Conservation (phyloP, 2,888 invertebrate species). For the Trichogramma evanescens region DNA sequence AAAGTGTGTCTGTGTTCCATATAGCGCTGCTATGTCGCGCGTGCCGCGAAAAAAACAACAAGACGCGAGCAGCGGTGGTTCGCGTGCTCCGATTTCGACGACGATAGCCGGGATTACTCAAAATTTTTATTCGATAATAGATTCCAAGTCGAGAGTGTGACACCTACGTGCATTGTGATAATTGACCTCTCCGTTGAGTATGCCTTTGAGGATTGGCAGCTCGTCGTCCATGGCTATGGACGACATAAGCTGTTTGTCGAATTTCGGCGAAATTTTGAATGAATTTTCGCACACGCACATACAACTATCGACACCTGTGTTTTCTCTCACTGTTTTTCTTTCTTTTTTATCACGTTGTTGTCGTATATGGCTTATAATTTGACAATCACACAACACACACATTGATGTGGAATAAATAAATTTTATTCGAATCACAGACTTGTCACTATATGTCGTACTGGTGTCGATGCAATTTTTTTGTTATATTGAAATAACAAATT, state of each 20-base stretch:
- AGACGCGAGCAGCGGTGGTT: not conserved
- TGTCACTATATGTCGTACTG: too few relatives aligned
- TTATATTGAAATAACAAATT: too few relatives aligned
- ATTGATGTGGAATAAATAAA: too few relatives aligned
- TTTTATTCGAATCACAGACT: too few relatives aligned
- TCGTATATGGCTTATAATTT: too few relatives aligned
- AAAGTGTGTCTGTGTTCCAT: not conserved
- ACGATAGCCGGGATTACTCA: not conserved
- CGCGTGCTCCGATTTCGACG: conserved; percentile 26
- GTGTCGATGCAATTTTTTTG: too few relatives aligned
- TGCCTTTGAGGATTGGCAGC: conserved; percentile 83
- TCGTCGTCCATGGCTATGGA: conserved; percentile 72
- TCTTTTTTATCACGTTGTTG: too few relatives aligned
- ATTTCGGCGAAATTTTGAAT: conserved; percentile 22
- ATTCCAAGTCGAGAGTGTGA: conserved; percentile 27
- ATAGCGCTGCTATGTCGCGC: conserved; percentile 20
- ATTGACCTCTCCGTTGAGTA: conserved; percentile 82
- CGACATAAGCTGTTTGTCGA: conserved; percentile 14
- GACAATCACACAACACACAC: too few relatives aligned
- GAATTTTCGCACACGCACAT: not conserved
- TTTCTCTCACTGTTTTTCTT: not conserved
- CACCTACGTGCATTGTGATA: conserved; percentile 92
- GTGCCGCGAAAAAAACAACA: not conserved
- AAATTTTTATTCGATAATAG: conserved; percentile 26
- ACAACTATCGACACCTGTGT: not conserved